Base-by-base conservation (phyloP, 2,888 invertebrate species). In the Eucriotettix oculatus region DNA sequence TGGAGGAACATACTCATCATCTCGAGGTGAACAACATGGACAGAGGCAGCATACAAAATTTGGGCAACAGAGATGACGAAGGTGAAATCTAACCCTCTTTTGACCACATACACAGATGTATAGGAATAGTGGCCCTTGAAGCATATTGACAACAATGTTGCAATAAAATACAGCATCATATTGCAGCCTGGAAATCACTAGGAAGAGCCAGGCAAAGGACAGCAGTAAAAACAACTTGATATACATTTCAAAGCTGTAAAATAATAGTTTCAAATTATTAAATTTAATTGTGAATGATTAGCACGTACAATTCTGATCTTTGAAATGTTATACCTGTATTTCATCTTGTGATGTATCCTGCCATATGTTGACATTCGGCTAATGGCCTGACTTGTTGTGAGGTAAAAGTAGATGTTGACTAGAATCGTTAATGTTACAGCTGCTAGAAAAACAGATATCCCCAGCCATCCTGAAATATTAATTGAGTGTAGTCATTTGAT, bases 341-440 rank as follows among this genome's bases (percentile, higher is more conserved):
- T 87, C 63, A 91, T 76, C 74, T 90, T 90, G 68, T 90, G 87
- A 68, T 90, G 90, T 68, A 91, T 90, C 66, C 90, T 78, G 55
- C 90, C 90, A 71, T 90, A 90, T 7, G 88, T 86, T 68, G 86
- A 85, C 76, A 90, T 86, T 65, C 86, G 78, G 69, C 85, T 88
- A 60, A 91, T 86, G 41, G 86, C 81, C 71, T 86, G 85, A 42
- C 86, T 75, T 29, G 90, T 91, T 16, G 89, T 87, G 11, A 85
- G 78, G 68, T 87, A 86, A 69, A 90, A 90, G 71, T 87, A 89
- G 62, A 90, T 75, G 70, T 90, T 84, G 64, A 87, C 79, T 61
- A 90, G 71, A 65, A 90, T 82, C 7, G 87, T 88, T 68, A 87
- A 87, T 0, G 87, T 88, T 16, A 90, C 81, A 14, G 90, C 87